Conservation (phyloP, 2,113 vertebrate genomes). For the Chrysemys picta region DNA sequence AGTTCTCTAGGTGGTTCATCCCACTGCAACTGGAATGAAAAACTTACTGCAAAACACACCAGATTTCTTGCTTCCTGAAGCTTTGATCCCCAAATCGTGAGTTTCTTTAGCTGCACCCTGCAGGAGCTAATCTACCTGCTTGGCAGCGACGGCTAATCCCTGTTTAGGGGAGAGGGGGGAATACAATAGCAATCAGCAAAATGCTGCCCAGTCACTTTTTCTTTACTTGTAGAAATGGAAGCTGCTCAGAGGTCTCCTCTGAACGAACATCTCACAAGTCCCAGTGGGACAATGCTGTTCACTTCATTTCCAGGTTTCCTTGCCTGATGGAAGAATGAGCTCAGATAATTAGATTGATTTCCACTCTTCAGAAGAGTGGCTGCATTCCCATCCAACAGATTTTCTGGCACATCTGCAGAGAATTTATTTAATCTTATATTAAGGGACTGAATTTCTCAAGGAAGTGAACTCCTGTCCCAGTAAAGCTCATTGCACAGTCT, state of each 20-base stretch:
- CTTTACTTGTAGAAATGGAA: no score
- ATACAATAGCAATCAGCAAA: neutral
- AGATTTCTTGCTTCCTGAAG: neutral
- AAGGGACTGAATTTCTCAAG: neutral
- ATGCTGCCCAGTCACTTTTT: neutral
- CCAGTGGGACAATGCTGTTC: neutral
- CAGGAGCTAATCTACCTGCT: neutral
- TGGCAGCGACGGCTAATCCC: neutral
- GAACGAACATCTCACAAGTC: rapidly evolving
- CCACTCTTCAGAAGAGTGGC: neutral
- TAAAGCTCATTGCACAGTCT: neutral
- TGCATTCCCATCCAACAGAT: neutral
- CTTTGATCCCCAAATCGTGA: rapidly evolving
- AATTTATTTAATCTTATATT: neutral
- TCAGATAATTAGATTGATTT: rapidly evolving
- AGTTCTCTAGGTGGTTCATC: neutral
- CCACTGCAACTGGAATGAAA: neutral
- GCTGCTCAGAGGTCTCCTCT: neutral
- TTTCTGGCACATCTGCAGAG: neutral
- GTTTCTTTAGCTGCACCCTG: neutral
- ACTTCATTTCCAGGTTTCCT: neutral
- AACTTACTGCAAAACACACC: neutral
- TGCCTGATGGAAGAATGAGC: neutral
- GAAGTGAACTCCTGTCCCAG: neutral
- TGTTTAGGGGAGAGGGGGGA: no score